Base-by-base conservation (phyloP, 1,140 invertebrate species). In the Drosophila ananassae region DNA sequence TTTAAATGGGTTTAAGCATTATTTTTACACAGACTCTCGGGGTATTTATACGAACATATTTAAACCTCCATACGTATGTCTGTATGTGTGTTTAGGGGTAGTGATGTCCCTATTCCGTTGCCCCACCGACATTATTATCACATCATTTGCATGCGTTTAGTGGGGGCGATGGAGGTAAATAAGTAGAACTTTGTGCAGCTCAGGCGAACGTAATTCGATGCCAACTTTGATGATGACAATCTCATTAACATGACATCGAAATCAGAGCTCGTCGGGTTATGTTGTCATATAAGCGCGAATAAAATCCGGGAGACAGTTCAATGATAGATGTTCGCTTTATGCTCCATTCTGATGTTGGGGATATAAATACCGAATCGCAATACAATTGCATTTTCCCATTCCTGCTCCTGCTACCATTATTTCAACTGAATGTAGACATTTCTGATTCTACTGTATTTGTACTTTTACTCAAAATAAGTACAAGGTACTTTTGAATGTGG, bases 171-270 rank as follows among this genome's bases (percentile, higher is more conserved):
- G 67, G 52, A 22, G 52, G 57, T 32, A 76, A 64, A 73, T 52
- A 76, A 73, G 58, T 50, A 62, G 82, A 71, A 77, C 77, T 67
- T 62, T 79, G 76, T 69, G 61, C 55, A 48, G 71, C 72, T 64
- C 60, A 64, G 71, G 71, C 59, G 72, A 66, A 44, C 55, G 74
- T 78, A 87, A 87, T 85, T 67, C 79, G 81, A 87, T 81, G 74
- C 76, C 79, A 82, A 82, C 79, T 82, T 75, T 85, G 66, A 59
- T 50, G 66, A 87, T 57, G 82, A 82, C 82, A 87, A 81, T 87
- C 81, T 87, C 81, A 85, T 85, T 85, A 87, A 78, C 63, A 72
- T 82, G 74, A 81, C 81, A 68, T 69, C 63, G 71, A 46, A 79
- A 84, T 84, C 72, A 51, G 47, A 55, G 72, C 48, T 28, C 32